A percentile compares a stretch with the other conserved stretches of the same genome.
Evolutionary conservation across 2,888 invertebrate species (phyloP).

Genomic region (Drosophila phalerata): DNA sequence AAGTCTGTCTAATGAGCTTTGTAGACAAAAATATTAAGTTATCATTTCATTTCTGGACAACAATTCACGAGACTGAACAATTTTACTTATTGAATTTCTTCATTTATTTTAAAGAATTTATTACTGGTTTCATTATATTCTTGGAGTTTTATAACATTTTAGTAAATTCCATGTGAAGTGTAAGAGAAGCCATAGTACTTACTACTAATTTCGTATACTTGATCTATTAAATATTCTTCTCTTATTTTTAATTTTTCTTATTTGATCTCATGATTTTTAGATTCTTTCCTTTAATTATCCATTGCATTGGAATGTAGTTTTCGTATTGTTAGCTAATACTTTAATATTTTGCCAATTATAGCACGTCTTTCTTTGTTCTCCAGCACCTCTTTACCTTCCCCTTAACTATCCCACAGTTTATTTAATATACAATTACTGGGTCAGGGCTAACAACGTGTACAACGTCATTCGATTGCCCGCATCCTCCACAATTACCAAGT

Average conservation of each 20-base stretch:
- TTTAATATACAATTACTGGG: constrained; percentile 30
- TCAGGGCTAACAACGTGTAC: constrained; percentile 40
- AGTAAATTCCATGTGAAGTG: too few species aligned
- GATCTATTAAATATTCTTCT: background rate
- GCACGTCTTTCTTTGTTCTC: background rate
- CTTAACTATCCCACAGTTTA: background rate
- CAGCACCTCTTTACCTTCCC: too few species aligned
- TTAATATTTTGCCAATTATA: background rate
- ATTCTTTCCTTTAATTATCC: too few species aligned
- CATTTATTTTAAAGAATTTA: background rate
- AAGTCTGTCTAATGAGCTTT: constrained; percentile 42
- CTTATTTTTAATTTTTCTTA: too few species aligned
- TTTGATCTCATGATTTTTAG: too few species aligned
- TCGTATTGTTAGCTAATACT: background rate
- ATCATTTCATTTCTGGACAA: background rate
- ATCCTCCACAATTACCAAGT: constrained; percentile 27
- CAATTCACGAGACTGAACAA: background rate
- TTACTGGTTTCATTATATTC: background rate
- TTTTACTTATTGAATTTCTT: background rate
- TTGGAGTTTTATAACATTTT: too few species aligned
- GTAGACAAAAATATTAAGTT: constrained; percentile 27
- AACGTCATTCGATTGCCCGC: constrained; percentile 55
- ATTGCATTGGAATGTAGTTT: too few species aligned
- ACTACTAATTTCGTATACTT: too few species aligned
- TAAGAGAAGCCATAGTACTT: too few species aligned